A percentile compares a stretch with the other conserved stretches of the same genome.
Evolutionary conservation across 1,140 invertebrate species (phyloP).

Genomic region (Callitettix versicolor): DNA sequence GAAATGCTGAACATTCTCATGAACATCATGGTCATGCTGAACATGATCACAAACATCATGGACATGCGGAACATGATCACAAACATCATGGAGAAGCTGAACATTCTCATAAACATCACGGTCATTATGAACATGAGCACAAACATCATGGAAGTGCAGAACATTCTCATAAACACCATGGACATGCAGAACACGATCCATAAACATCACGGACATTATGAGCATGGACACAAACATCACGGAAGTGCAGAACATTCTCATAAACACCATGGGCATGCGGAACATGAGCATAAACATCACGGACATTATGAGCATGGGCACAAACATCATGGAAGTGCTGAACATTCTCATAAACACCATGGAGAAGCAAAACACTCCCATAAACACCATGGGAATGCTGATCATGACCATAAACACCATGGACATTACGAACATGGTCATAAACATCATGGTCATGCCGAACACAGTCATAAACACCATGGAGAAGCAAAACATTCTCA

Average conservation of each 20-base stretch:
- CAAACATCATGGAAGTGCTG: background rate
- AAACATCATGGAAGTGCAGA: slow-evolving; percentile 2
- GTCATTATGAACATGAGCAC: background rate
- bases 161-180: slow-evolving; percentile 2
- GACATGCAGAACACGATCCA: background rate
- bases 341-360: slow-evolving; percentile 3
- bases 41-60: slow-evolving; percentile 8
- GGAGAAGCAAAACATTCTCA: slow-evolving; percentile 2
- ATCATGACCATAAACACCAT: background rate
- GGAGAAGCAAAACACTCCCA: background rate
- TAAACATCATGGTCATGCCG: background rate
- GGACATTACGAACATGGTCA: background rate
- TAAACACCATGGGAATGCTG: slow-evolving; percentile 2
- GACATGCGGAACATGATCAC: slow-evolving; percentile 5
- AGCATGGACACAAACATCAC: slow-evolving; percentile 4
- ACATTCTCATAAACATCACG: slow-evolving; percentile 1
- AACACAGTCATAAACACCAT: slow-evolving; percentile 3
- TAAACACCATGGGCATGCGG: background rate
- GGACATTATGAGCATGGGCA: background rate
- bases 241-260: background rate
- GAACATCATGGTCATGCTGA: slow-evolving; percentile 9
- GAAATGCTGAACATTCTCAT: slow-evolving; percentile 10
- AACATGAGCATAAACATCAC: slow-evolving; percentile 6
- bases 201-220: slow-evolving; percentile 1
- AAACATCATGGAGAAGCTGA: slow-evolving; percentile 1